A percentile compares a stretch with the other conserved stretches of the same genome.
Evolutionary conservation across 2,113 vertebrate genomes (phyloP).

Genomic region (Myotis lucifugus): DNA sequence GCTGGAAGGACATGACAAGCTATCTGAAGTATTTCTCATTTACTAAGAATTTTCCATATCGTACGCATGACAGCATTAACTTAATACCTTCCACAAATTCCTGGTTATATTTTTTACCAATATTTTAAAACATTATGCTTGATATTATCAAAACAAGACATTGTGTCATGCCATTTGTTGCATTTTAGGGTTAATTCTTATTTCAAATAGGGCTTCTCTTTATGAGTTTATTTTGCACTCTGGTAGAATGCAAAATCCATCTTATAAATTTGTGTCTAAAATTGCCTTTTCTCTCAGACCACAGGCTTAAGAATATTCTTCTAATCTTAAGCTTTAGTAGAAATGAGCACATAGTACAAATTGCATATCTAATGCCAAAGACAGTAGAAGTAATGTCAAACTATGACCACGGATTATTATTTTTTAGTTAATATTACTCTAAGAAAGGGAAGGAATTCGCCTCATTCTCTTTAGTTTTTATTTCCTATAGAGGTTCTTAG

Average conservation of each 20-base stretch:
- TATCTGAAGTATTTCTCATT: conserved; percentile 53
- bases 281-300: background rate
- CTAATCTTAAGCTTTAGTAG: background rate
- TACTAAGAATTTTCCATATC: background rate
- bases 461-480: conserved; percentile 23
- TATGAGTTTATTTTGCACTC: background rate
- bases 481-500: background rate
- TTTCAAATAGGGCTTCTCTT: background rate
- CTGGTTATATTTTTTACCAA: background rate
- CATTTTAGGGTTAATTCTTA: background rate
- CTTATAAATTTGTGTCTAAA: background rate
- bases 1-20: background rate
- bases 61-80: background rate
- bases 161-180: background rate
- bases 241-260: background rate
- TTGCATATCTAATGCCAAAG: background rate
- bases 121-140: background rate
- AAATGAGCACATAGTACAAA: background rate
- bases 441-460: background rate
- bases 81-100: background rate
- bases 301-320: background rate
- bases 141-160: background rate
- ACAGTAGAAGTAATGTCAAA: background rate
- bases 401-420: background rate
- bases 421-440: conserved; percentile 4